These are phyloP conservation scores for Aphrophora alni DNA, from an alignment of 2,888 invertebrate genomes.

Conservation along the genomic window DNA sequence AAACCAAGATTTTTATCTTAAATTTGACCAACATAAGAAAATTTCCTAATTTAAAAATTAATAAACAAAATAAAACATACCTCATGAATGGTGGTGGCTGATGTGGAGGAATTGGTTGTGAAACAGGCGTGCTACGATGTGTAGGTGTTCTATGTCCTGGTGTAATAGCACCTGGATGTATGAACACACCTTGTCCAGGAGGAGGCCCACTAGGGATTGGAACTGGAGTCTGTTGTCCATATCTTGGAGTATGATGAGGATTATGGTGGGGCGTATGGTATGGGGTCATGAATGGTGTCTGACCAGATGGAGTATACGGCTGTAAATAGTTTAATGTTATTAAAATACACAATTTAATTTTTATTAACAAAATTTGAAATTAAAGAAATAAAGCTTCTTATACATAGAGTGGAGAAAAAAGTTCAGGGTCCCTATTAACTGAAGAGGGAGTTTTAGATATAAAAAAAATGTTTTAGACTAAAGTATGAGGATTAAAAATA, in stretches of 20 bases:
- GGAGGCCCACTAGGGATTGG: slow-evolving; percentile 56
- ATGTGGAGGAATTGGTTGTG: slow-evolving; percentile 55
- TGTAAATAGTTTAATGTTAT: slow-evolving; percentile 31
- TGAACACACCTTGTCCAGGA: slow-evolving; percentile 62
- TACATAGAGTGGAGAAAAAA: no score
- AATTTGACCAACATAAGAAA: no score
- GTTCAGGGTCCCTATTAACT: no score
- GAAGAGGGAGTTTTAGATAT: no score
- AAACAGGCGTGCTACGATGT: slow-evolving; percentile 58
- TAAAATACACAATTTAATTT: slow-evolving; percentile 12
- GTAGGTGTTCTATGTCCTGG: slow-evolving; percentile 56
- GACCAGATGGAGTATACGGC: slow-evolving; percentile 90
- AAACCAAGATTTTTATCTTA: no score
- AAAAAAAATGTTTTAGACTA: no score
- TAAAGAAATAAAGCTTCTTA: no score
- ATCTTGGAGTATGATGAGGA: slow-evolving; percentile 70
- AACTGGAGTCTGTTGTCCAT: slow-evolving; percentile 52
- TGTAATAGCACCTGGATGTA: slow-evolving; percentile 64
- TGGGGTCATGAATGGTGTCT: slow-evolving; percentile 94
- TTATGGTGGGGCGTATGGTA: slow-evolving; percentile 77
- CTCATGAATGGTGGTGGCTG: slow-evolving; percentile 44
- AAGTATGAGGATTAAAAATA: no score
- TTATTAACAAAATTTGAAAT: no score
- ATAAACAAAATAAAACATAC: no score
- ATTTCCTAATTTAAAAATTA: no score